Conservation (phyloP, 1,140 invertebrate genomes). For the Pseudomyrmex flavicornis region DNA sequence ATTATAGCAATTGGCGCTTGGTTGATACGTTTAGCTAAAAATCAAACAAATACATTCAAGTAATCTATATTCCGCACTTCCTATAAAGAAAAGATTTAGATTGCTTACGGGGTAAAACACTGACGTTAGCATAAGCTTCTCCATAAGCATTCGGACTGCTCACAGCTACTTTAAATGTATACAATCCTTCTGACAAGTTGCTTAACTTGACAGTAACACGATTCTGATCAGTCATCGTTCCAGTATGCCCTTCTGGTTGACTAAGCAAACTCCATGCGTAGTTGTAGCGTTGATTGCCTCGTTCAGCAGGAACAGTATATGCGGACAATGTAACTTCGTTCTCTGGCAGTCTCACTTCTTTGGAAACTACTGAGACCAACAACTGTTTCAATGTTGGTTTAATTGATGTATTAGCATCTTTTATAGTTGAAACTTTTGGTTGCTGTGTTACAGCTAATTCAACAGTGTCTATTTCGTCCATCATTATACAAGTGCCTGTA, state of each 20-base stretch:
- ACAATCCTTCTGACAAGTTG: constrained; percentile 93
- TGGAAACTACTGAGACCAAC: constrained; percentile 91
- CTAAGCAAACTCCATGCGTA: constrained; percentile 95
- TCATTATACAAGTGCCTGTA: constrained; percentile 72
- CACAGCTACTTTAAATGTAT: constrained; percentile 94
- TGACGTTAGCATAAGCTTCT: constrained; percentile 95
- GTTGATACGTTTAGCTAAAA: constrained; percentile 92
- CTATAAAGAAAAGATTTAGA: background rate
- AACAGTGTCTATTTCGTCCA: constrained; percentile 68
- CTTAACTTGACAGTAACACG: constrained; percentile 91
- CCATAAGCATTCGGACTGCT: constrained; percentile 91
- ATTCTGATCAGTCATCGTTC: constrained; percentile 95
- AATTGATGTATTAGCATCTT: constrained; percentile 77
- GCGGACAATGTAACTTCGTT: constrained; percentile 90
- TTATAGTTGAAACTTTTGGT: constrained; percentile 73
- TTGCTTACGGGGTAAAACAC: constrained; percentile 92
- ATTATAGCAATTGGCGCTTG: constrained; percentile 94
- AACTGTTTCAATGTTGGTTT: constrained; percentile 87
- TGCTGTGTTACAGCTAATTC: constrained; percentile 77
- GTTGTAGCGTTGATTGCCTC: constrained; percentile 91
- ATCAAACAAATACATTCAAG: constrained; percentile 44
- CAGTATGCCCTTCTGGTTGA: constrained; percentile 91
- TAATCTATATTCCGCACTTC: background rate
- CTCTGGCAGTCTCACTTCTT: constrained; percentile 86
- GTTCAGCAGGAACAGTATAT: constrained; percentile 91